Percentiles rank a stretch among this genome's conserved stretches.
Evolutionary conservation across 2,113 vertebrate genomes (phyloP).

Genomic region (Charadrius vociferus): DNA sequence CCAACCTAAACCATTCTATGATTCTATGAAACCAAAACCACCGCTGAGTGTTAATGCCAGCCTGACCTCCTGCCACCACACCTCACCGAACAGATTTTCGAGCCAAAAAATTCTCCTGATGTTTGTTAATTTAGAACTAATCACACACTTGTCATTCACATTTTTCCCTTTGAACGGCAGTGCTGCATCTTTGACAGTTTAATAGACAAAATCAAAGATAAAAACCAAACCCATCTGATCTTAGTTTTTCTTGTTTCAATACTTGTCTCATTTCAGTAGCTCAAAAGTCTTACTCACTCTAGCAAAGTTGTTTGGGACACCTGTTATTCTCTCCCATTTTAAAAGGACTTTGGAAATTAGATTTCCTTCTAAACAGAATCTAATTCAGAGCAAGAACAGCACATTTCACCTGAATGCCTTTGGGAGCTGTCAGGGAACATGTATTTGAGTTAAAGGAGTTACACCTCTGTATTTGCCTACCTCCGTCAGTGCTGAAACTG

Average conservation of each 20-base stretch:
- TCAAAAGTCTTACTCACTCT: background rate
- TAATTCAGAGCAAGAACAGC: background rate
- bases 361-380: background rate
- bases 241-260: background rate
- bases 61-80: background rate
- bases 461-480: background rate
- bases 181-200: background rate
- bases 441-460: background rate
- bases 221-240: background rate
- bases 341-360: background rate
- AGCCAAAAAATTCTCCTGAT: background rate
- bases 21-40: background rate
- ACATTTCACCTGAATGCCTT: background rate
- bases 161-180: background rate
- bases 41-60: fast-evolving
- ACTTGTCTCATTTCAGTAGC: background rate
- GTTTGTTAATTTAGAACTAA: background rate
- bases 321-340: background rate
- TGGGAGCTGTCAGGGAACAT: background rate
- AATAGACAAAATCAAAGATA: background rate
- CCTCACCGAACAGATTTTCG: background rate
- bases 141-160: background rate
- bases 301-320: background rate
- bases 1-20: no score
- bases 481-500: background rate